These are phyloP conservation scores for Apodemus speciosus DNA, from an alignment of 2,113 vertebrate genomes.

Conservation along the genomic window DNA sequence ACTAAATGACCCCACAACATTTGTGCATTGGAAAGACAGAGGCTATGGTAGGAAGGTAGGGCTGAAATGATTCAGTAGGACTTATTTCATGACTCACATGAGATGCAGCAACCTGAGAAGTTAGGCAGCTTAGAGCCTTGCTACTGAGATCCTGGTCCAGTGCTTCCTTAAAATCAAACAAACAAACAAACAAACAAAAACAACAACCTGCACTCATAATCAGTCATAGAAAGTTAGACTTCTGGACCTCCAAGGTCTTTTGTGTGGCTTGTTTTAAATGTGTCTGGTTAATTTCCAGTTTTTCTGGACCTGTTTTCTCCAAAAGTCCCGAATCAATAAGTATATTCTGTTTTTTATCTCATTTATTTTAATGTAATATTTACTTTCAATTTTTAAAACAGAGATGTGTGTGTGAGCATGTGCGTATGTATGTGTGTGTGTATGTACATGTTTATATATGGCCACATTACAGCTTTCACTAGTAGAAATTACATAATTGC, in stretches of 20 bases:
- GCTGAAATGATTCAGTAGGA: too few relatives aligned
- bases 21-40: too few relatives aligned
- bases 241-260: neutral
- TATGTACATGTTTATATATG: too few relatives aligned
- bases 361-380: neutral
- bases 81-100: fast-evolving
- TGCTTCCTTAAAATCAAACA: neutral
- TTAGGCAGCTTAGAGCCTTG: neutral
- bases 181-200: too few relatives aligned
- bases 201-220: neutral
- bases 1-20: neutral
- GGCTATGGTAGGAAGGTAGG: neutral
- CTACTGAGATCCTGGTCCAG: neutral
- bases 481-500: neutral
- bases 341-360: neutral
- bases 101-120: too few relatives aligned
- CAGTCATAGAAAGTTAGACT: neutral
- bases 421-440: too few relatives aligned
- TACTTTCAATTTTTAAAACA: slow-evolving; percentile 29
- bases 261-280: neutral
- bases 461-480: neutral
- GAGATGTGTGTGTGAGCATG: neutral
- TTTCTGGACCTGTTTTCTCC: neutral
- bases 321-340: neutral
- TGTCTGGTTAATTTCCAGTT: slow-evolving; percentile 37